phyloP scores from a whole-genome alignment of 1,140 invertebrate genomes.

The Ips typographus region DNA sequence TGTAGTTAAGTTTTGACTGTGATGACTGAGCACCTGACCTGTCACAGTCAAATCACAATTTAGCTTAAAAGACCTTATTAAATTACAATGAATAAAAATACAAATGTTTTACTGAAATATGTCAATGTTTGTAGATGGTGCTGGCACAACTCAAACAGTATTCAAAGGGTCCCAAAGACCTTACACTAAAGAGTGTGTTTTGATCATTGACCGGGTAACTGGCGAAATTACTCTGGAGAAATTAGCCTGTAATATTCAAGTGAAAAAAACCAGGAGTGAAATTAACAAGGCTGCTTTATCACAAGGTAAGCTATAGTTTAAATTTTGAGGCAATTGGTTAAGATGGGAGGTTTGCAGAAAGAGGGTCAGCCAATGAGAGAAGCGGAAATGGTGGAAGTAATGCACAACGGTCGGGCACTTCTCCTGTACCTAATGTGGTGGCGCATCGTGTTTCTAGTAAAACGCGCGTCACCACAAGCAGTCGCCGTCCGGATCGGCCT shows the following conservation, averaged over 20 bases:
- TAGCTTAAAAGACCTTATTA: neutral
- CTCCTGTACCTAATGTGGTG: conserved; percentile 45
- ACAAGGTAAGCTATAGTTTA: conserved; percentile 45
- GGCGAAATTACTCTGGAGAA: conserved; percentile 92
- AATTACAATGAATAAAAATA: conserved; percentile 3
- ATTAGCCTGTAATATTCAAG: conserved; percentile 85
- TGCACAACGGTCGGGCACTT: conserved; percentile 48
- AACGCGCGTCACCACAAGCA: conserved; percentile 64
- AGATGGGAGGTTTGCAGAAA: conserved; percentile 13
- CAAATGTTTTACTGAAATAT: neutral
- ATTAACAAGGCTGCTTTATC: conserved; percentile 42
- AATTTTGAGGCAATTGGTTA: neutral
- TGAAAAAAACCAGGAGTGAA: conserved; percentile 88
- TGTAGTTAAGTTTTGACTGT: too few relatives aligned
- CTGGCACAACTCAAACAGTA: conserved; percentile 85
- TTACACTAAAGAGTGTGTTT: conserved; percentile 89
- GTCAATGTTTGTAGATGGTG: conserved; percentile 64
- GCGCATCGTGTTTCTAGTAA: conserved; percentile 64
- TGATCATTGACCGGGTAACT: conserved; percentile 89
- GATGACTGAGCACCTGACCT: too few relatives aligned
- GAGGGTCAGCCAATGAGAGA: conserved; percentile 26
- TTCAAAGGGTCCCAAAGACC: conserved; percentile 92
- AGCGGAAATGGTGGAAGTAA: conserved; percentile 22
- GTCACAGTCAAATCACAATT: too few relatives aligned
- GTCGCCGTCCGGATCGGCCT: conserved; percentile 54